These are phyloP conservation scores for Drosophila erecta DNA, from an alignment of 1,140 invertebrate genomes.

Conservation along the genomic window DNA sequence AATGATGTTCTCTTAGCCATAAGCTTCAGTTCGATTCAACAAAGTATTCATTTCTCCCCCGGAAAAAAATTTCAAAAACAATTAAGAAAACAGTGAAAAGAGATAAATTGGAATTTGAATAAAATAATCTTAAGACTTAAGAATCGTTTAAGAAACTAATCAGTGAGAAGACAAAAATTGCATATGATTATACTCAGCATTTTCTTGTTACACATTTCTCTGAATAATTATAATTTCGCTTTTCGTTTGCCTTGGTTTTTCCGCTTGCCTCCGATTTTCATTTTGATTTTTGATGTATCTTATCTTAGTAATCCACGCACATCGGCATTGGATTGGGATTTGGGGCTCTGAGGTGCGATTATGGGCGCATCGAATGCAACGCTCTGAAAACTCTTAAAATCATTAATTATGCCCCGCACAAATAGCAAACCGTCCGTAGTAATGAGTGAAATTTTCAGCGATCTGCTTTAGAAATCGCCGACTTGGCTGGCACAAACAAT, in stretches of 20 bases:
- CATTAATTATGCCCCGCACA: constrained; percentile 56
- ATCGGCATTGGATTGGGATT: neutral
- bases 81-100: constrained; percentile 25
- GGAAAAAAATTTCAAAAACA: constrained; percentile 2
- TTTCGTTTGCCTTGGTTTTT: constrained; percentile 12
- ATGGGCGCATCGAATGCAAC: constrained; percentile 51
- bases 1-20: constrained; percentile 67
- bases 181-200: constrained; percentile 80
- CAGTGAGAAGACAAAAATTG: constrained; percentile 70
- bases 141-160: constrained; percentile 56
- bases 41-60: constrained; percentile 39
- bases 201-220: constrained; percentile 63
- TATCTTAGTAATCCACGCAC: neutral
- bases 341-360: constrained; percentile 7
- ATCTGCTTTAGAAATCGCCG: constrained; percentile 47
- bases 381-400: constrained; percentile 62
- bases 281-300: constrained; percentile 13
- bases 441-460: constrained; percentile 65
- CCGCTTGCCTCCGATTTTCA: constrained; percentile 15
- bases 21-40: constrained; percentile 69
- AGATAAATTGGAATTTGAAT: constrained; percentile 50
- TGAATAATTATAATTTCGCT: constrained; percentile 34
- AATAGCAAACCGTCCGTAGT: constrained; percentile 43
- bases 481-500: constrained; percentile 66
- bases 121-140: constrained; percentile 65